A percentile compares a stretch with the other conserved stretches of the same genome.
phyloP scores from a whole-genome alignment of 2,113 vertebrate genomes.

The Muntiacus muntjak region DNA sequence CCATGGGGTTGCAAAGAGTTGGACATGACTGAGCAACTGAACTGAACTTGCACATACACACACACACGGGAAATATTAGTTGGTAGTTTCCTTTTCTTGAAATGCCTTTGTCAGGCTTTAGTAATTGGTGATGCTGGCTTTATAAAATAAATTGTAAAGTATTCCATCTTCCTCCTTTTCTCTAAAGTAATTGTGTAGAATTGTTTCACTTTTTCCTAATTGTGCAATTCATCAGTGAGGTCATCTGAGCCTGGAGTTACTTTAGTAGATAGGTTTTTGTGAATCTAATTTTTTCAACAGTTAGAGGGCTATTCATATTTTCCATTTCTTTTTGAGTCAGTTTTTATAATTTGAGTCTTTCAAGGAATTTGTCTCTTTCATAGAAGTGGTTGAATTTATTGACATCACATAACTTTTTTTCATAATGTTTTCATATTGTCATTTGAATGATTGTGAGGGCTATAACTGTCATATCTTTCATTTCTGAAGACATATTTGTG shows the following conservation, averaged over 20 bases:
- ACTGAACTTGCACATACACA: not conserved
- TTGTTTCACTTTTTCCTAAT: not conserved
- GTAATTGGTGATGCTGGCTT: not conserved
- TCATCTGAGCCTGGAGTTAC: not conserved
- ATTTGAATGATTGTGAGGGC: not conserved
- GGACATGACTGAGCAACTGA: not conserved
- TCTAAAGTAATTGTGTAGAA: not conserved
- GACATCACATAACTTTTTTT: not conserved
- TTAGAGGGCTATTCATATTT: not conserved
- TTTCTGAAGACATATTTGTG: fast-evolving
- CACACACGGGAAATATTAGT: not conserved
- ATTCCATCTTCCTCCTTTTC: not conserved
- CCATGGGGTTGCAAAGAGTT: fast-evolving
- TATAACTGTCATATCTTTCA: not conserved
- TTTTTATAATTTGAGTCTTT: not conserved
- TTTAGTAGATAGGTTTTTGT: not conserved
- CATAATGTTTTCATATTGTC: not conserved
- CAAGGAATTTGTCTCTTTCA: not conserved
- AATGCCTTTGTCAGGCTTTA: not conserved
- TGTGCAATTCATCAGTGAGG: not conserved
- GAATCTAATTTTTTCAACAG: not conserved
- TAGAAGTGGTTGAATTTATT: not conserved
- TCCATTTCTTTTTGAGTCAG: not conserved
- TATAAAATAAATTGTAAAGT: not conserved
- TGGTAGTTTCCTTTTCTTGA: not conserved